Evolutionary conservation across 1,140 invertebrate genomes (phyloP), one percentile per base, ranked within the genome.

Genomic region (Mylabris phalerata): DNA sequence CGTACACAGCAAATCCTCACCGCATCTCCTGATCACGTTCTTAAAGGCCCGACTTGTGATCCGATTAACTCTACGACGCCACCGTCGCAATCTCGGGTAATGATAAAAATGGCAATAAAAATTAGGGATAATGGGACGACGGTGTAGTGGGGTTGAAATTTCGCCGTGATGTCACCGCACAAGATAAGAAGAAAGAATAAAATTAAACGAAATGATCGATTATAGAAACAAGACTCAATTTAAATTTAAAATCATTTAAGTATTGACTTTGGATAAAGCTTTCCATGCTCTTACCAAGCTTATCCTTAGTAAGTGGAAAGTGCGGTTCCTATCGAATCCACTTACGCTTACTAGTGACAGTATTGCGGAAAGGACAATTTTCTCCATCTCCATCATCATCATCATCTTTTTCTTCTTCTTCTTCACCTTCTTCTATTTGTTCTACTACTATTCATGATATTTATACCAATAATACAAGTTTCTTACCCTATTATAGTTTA

Each of bases 51-150:
- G 50, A 50, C 47, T 68, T 69, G 64, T 71, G 70, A 71, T 71
- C 70, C 70, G 70, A 71, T 71, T 73, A 73, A 66, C 67, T 70
- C 59, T 46, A 55, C 62, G 61, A 57, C 60, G 65, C 57, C 68
- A 68, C 66, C 64, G 65, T 67, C 55, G 66, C 67, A 71, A 73
- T 71, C 68, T 71, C 66, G 48, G 19, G 69, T 73, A 71, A 73
- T 73, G 70, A 71, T 70, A 70, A 69, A 71, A 73, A 71, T 70
- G 68, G 68, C 67, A 71, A 73, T 73, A 71, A 73, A 73, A 71
- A 73, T 71, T 71, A 70, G 66, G 70, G 69, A 70, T 70, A 70
- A 71, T 71, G 65, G 67, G 60, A 61, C 52, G 32, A 46, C 27
- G 44, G 45, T 39, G 48, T 61, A 58, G 60, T 51, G 54, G 61